These are phyloP conservation scores for Protaetia brevitarsis DNA, from an alignment of 1,140 invertebrate species.

Conservation along the genomic window DNA sequence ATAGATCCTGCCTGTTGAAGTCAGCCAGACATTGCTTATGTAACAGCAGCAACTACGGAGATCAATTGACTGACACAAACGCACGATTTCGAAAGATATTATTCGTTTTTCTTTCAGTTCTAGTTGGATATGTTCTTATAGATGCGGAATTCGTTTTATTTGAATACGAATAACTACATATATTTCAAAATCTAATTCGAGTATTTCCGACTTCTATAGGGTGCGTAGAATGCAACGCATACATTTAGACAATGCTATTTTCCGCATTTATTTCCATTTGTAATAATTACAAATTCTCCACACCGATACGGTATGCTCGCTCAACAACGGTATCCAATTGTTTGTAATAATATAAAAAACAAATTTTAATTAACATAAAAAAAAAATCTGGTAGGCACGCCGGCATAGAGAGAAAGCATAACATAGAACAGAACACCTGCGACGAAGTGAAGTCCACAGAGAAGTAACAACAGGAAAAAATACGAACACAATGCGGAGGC, in stretches of 20 bases:
- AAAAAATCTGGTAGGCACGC: not conserved
- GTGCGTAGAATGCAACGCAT: not conserved
- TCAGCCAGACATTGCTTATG: no score
- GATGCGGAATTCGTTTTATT: no score
- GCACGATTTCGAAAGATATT: no score
- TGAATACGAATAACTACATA: no score
- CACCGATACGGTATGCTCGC: not conserved
- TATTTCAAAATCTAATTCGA: no score
- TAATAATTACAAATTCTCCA: not conserved
- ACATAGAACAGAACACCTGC: conserved; percentile 21
- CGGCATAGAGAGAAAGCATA: not conserved
- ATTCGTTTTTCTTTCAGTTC: no score
- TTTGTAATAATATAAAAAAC: conserved; percentile 20
- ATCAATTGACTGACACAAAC: no score
- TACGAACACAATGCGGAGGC: conserved; percentile 30
- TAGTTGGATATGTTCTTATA: no score
- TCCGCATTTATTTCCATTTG: not conserved
- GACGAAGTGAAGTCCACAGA: conserved; percentile 16
- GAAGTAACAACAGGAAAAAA: conserved; percentile 19
- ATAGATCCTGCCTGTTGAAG: no score
- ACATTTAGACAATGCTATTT: not conserved
- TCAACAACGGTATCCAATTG: conserved; percentile 11
- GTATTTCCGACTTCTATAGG: no score
- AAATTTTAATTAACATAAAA: conserved; percentile 23
- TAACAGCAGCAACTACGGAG: no score